Percentiles rank a stretch among this genome's conserved stretches.
Evolutionary conservation across 2,113 vertebrate genomes (phyloP).

Genomic region (Vicugna pacos): DNA sequence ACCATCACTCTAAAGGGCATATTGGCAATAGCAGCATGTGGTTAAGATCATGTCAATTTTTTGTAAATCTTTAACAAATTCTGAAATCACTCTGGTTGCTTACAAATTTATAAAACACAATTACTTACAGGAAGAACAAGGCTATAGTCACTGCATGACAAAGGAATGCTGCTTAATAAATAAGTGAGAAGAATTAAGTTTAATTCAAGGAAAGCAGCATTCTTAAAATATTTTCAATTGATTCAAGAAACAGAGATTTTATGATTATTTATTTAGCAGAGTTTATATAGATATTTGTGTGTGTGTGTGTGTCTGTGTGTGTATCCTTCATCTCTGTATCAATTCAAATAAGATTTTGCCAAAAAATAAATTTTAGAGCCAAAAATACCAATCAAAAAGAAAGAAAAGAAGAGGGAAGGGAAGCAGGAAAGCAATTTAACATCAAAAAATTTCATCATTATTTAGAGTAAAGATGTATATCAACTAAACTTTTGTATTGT

Average conservation of each 20-base stretch:
- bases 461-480: too few relatives aligned
- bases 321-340: background rate
- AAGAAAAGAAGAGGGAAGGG: too few relatives aligned
- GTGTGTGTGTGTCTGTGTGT: background rate
- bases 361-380: too few relatives aligned
- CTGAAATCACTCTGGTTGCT: too few relatives aligned
- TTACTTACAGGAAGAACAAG: too few relatives aligned
- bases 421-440: too few relatives aligned
- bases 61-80: background rate
- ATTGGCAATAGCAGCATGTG: background rate
- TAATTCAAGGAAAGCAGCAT: background rate
- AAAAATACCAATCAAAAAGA: too few relatives aligned
- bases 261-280: background rate
- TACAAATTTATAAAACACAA: too few relatives aligned
- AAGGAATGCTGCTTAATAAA: background rate
- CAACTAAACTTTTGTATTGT: too few relatives aligned
- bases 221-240: background rate
- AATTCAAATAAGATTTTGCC: too few relatives aligned
- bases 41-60: conserved; percentile 17
- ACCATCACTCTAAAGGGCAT: background rate
- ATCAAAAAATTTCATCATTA: too few relatives aligned
- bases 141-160: too few relatives aligned
- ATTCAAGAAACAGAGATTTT: background rate
- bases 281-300: background rate
- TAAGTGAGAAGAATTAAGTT: background rate